phyloP scores from a whole-genome alignment of 2,797 vertebrate genomes.

The Miichthys miiuy region DNA sequence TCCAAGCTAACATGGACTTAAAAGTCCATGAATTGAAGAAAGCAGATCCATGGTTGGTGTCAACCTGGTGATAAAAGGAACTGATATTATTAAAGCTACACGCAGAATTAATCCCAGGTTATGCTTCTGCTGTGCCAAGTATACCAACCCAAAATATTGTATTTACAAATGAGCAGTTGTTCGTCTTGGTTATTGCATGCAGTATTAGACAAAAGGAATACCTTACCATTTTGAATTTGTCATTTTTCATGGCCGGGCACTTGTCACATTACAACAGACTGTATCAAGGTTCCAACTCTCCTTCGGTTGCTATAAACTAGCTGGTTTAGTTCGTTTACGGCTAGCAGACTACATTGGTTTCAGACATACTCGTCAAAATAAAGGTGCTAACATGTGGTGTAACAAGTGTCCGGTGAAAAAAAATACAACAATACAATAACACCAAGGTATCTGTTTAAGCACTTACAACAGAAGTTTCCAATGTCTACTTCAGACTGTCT shows the following conservation, averaged over 20 bases:
- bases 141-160: conserved; percentile 70
- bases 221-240: conserved; percentile 63
- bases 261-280: conserved; percentile 55
- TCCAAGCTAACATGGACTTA: neutral
- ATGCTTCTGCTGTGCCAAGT: conserved; percentile 66
- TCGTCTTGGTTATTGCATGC: conserved; percentile 82
- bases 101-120: conserved; percentile 54
- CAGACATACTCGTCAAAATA: conserved; percentile 20
- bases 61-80: conserved; percentile 16
- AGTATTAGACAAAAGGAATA: conserved; percentile 72
- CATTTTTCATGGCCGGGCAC: conserved; percentile 65
- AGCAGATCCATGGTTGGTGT: conserved; percentile 28
- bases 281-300: conserved; percentile 42
- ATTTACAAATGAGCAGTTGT: conserved; percentile 83
- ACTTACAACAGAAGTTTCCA: conserved; percentile 53
- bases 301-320: conserved; percentile 27
- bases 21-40: conserved; percentile 14
- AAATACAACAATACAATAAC: conserved; percentile 52
- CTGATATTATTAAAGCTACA: conserved; percentile 48
- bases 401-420: conserved; percentile 59
- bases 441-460: conserved; percentile 40
- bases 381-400: conserved; percentile 34
- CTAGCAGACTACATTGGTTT: conserved; percentile 20
- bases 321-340: conserved; percentile 9
- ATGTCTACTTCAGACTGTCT: conserved; percentile 48